Conservation (phyloP, 2,113 vertebrate species). For the Mesocricetus auratus region DNA sequence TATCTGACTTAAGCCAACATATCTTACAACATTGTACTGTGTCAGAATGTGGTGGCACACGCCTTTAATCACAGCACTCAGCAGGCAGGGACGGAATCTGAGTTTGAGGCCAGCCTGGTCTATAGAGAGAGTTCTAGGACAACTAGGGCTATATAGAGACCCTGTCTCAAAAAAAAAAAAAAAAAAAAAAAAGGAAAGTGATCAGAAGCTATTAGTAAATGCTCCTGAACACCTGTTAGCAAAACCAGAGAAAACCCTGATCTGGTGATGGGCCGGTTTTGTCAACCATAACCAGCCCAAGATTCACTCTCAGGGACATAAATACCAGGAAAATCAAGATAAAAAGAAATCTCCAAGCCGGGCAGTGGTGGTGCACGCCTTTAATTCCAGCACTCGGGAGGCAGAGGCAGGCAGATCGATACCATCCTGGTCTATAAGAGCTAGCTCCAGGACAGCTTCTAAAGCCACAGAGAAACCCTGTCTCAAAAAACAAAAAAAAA, state of each 20-base stretch:
- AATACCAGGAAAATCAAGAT: constrained; percentile 14
- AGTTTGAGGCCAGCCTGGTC: neutral
- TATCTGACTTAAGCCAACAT: neutral
- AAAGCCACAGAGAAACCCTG: too few relatives aligned
- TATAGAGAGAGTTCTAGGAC: neutral
- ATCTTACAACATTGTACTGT: constrained; percentile 19
- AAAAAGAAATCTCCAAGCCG: neutral
- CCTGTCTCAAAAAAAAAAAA: neutral
- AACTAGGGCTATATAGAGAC: neutral
- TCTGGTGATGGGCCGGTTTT: neutral
- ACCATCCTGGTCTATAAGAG: too few relatives aligned
- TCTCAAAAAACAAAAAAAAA: too few relatives aligned
- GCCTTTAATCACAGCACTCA: neutral
- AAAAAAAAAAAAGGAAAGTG: neutral
- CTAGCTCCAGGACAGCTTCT: too few relatives aligned
- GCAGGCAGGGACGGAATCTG: neutral
- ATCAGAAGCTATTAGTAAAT: neutral
- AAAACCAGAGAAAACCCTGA: constrained; percentile 25
- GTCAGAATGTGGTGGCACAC: too few relatives aligned
- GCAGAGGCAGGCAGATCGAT: too few relatives aligned
- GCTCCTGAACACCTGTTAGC: neutral
- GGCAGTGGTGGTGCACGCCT: too few relatives aligned
- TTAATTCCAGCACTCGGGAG: too few relatives aligned
- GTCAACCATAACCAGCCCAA: neutral
- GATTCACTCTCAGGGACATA: constrained; percentile 4